Conservation (phyloP, 2,797 vertebrate genomes). For the Cygnus olor region DNA sequence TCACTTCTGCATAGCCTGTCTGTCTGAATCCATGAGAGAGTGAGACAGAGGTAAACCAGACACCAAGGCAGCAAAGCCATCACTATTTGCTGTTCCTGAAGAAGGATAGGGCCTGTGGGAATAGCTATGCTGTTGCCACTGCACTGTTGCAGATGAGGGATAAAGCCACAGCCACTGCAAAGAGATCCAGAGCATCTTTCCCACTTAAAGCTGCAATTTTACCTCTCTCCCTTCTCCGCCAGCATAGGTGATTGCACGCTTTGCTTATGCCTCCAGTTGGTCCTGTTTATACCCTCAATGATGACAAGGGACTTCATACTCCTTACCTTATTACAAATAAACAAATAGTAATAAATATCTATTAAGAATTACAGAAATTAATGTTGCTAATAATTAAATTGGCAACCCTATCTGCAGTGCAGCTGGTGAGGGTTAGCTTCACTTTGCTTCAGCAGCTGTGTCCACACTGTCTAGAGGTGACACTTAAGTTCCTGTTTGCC, state of each 20-base stretch:
- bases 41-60: background rate
- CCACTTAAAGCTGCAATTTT: background rate
- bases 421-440: slow-evolving; percentile 1
- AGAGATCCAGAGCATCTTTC: background rate
- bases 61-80: background rate
- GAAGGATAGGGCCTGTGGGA: background rate
- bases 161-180: rapidly evolving
- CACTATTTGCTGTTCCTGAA: background rate
- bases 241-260: rapidly evolving
- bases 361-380: background rate
- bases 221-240: background rate
- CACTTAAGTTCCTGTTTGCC: slow-evolving; percentile 19
- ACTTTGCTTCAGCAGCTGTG: background rate
- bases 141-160: background rate
- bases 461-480: background rate
- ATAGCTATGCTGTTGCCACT: background rate
- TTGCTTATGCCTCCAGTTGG: background rate
- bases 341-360: background rate
- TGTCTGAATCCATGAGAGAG: background rate
- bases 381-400: background rate
- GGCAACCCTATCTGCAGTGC: background rate
- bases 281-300: background rate
- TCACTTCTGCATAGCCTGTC: background rate
- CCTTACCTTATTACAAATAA: background rate
- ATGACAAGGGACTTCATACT: background rate